Evolutionary conservation across 2,797 vertebrate species (phyloP), one percentile per base, ranked within the genome.

Genomic region (Agapornis canus): DNA sequence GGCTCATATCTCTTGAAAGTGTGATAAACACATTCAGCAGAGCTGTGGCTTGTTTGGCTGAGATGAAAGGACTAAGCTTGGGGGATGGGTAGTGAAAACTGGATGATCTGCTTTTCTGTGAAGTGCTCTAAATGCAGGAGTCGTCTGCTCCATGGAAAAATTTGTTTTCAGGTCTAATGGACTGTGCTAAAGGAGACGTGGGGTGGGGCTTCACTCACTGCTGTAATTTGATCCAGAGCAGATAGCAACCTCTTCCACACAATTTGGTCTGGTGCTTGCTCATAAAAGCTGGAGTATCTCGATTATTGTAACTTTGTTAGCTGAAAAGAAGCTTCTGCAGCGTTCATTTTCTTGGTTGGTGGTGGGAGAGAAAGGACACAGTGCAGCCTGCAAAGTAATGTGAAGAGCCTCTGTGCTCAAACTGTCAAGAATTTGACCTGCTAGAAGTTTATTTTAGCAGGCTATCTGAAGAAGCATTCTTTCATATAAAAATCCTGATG

Each of bases 181-280:
- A 98, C 98, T 99, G 98, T 98, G 98, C 96, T 97, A 98, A 98
- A 97, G 97, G 97, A 98, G 98, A 98, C 98, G 97, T 98, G 98
- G 99, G 99, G 99, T 98, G 99, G 98, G 98, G 99, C 98, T 98
- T 97, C 98, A 71, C 95, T 98, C 98, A 94, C 98, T 98, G 98
- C 98, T 99, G 99, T 99, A 99, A 99, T 98, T 98, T 98, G 99
- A 99, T 98, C 98, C 98, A 97, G 98, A 99, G 98, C 98, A 99
- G 98, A 98, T 98, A 98, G 98, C 98, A 98, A 98, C 98, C 98
- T 98, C 98, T 98, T 99, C 98, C 98, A 98, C 97, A 97, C 95
- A 97, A 97, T 97, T 98, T 98, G 97, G 97, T 97, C 97, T 98
- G 97, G 95, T 97, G 97, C 97, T 98, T 96, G 94, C 95, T 96